Conservation (phyloP, 2,113 vertebrate species). For the Cochlearius cochlearius region DNA sequence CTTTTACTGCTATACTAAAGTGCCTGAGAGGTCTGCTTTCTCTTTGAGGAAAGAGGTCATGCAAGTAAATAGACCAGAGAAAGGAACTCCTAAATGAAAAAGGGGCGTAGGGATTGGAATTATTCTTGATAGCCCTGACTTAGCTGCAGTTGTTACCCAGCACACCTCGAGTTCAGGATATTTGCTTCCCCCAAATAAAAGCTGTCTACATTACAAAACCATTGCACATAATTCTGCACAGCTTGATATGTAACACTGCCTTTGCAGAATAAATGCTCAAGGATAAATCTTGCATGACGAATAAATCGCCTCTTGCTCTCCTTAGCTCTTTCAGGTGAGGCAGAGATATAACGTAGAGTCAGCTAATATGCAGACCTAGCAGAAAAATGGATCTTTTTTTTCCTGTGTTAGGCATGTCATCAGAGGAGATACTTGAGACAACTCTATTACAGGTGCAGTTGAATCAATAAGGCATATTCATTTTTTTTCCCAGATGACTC, state of each 20-base stretch:
- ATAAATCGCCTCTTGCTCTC: constrained; percentile 31
- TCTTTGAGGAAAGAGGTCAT: not conserved
- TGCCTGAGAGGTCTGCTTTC: not conserved
- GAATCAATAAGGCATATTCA: constrained; percentile 53
- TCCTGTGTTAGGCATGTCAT: not conserved
- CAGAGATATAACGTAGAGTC: constrained; percentile 8
- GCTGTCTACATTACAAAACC: not conserved
- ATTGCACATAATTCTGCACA: not conserved
- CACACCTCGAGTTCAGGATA: not conserved
- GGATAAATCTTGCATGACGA: constrained; percentile 43
- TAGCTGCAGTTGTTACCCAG: not conserved
- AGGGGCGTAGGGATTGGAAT: not conserved
- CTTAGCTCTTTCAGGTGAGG: constrained; percentile 30
- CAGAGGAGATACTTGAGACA: not conserved
- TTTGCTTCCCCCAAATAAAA: constrained; percentile 22
- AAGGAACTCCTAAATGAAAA: not conserved
- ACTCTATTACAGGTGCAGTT: constrained; percentile 22
- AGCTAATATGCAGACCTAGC: constrained; percentile 2
- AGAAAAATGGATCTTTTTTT: constrained; percentile 46
- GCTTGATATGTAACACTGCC: not conserved
- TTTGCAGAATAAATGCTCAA: constrained; percentile 32
- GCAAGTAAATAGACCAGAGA: not conserved
- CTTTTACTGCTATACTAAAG: not conserved
- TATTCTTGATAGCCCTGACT: not conserved
- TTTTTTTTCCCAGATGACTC: not conserved